Conservation (phyloP, 2,888 invertebrate species). For the Oscheius myriophilus region DNA sequence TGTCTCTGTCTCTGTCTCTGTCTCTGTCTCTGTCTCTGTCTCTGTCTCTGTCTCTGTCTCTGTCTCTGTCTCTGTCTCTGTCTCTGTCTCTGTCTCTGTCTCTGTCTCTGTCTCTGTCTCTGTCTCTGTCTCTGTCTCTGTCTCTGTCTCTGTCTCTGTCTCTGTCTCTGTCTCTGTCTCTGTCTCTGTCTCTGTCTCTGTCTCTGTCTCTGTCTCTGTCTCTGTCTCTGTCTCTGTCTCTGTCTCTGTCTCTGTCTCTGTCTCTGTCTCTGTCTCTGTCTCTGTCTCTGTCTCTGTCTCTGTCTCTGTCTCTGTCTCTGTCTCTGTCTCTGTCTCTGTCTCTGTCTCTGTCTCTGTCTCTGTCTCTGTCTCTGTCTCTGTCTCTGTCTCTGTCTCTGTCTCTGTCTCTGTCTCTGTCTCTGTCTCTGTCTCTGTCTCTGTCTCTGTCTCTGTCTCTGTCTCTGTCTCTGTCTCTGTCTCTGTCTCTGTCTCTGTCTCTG, state of each 20-base stretch:
- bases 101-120: background rate
- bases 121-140: background rate
- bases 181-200: background rate
- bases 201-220: no score
- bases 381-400: background rate
- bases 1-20: background rate
- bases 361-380: no score
- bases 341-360: background rate
- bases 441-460: background rate
- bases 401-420: no score
- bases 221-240: background rate
- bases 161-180: background rate
- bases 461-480: no score
- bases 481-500: background rate
- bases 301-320: no score
- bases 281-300: background rate
- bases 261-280: no score
- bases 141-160: no score
- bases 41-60: no score
- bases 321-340: background rate
- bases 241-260: no score
- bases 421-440: no score
- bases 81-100: no score
- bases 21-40: no score
- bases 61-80: background rate